phyloP scores from a whole-genome alignment of 2,888 invertebrate species.

The Candidula unifasciata region DNA sequence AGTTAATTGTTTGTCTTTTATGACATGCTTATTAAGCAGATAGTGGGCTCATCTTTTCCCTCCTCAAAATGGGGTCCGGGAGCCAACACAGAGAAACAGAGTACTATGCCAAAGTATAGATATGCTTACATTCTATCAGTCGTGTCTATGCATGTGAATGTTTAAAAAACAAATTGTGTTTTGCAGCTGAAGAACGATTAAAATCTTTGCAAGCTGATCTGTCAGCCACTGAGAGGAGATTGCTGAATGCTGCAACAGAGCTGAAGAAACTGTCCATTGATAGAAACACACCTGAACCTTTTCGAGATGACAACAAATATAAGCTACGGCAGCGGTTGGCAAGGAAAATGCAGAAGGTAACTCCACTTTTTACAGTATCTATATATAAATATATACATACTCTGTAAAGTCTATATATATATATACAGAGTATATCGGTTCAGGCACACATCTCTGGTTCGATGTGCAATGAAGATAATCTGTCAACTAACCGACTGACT shows the following conservation, averaged over 20 bases:
- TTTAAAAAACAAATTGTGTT: neutral
- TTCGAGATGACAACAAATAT: constrained; percentile 71
- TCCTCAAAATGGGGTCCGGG: no score
- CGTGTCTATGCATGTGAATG: no score
- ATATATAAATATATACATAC: neutral
- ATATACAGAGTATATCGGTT: no score
- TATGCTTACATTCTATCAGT: no score
- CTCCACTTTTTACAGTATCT: neutral
- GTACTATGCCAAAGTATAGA: no score
- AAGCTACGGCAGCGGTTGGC: constrained; percentile 69
- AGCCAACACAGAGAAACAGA: neutral
- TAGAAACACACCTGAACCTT: constrained; percentile 61
- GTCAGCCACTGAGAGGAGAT: constrained; percentile 66
- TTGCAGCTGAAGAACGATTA: constrained; percentile 72
- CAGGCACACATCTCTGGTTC: no score
- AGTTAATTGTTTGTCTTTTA: no score
- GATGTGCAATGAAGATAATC: no score
- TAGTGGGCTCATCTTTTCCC: no score
- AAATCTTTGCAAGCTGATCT: constrained; percentile 68
- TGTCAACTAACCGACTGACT: no score
- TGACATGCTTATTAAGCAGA: no score
- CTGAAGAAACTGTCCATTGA: constrained; percentile 67
- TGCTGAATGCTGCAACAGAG: constrained; percentile 70
- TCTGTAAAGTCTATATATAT: no score
- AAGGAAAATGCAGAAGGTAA: constrained; percentile 73